These are phyloP conservation scores for Epinotia bilunana DNA, from an alignment of 2,888 invertebrate species.

Conservation along the genomic window DNA sequence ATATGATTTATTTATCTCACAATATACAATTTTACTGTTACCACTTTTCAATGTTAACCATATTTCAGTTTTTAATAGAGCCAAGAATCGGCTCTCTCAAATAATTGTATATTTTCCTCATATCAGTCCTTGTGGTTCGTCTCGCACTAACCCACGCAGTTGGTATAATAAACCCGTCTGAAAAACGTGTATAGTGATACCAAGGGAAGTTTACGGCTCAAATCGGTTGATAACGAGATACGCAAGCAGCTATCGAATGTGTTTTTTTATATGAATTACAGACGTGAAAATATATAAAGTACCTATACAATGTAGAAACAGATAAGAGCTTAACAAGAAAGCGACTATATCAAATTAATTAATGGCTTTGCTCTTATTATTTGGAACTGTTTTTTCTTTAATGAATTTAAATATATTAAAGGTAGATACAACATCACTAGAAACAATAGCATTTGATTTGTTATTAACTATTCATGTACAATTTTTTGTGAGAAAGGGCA, in stretches of 20 bases:
- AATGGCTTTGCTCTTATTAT: not conserved
- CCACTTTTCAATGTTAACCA: too few relatives aligned
- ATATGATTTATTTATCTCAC: too few relatives aligned
- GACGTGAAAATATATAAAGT: not conserved
- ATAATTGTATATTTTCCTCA: too few relatives aligned
- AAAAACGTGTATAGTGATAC: slow-evolving; percentile 12
- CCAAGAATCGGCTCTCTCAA: not conserved
- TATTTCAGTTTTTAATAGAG: not conserved
- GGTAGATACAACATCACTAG: too few relatives aligned
- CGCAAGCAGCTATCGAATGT: not conserved
- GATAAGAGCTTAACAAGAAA: not conserved
- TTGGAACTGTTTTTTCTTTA: not conserved
- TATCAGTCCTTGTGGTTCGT: not conserved
- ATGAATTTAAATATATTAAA: too few relatives aligned
- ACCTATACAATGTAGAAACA: not conserved
- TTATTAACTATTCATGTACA: too few relatives aligned
- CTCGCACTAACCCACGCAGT: not conserved
- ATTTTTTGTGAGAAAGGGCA: too few relatives aligned
- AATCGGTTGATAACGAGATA: slow-evolving; percentile 16
- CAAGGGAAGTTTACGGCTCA: slow-evolving; percentile 9
- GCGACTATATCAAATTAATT: not conserved
- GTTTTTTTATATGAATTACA: not conserved
- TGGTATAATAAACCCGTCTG: slow-evolving; percentile 4
- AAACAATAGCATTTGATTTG: too few relatives aligned
- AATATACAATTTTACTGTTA: too few relatives aligned